Conservation (phyloP, 2,888 invertebrate species). For the Polydrusus cervinus region DNA sequence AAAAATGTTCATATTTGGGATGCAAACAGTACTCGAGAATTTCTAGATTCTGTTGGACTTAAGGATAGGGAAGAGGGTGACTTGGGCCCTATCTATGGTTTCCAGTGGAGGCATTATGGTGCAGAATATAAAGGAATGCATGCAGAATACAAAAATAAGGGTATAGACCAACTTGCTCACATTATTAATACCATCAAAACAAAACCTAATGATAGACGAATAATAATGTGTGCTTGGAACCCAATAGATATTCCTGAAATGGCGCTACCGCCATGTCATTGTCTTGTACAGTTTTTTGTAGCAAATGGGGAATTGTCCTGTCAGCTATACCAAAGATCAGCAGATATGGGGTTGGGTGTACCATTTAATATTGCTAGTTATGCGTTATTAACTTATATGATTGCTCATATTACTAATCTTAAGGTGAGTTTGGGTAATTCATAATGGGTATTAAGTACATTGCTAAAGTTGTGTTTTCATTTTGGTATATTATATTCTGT, state of each 20-base stretch:
- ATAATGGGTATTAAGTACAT: neutral
- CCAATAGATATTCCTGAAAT: slow-evolving; percentile 89
- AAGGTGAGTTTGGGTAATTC: slow-evolving; percentile 76
- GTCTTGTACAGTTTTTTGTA: slow-evolving; percentile 95
- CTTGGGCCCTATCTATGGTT: slow-evolving; percentile 97
- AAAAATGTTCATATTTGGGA: slow-evolving; percentile 97
- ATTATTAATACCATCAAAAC: slow-evolving; percentile 83
- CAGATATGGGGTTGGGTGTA: slow-evolving; percentile 98
- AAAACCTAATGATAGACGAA: slow-evolving; percentile 90
- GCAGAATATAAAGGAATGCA: slow-evolving; percentile 89
- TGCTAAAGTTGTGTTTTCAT: too few species aligned
- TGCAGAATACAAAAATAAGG: slow-evolving; percentile 84
- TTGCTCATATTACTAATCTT: slow-evolving; percentile 94
- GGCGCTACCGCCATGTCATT: slow-evolving; percentile 98
- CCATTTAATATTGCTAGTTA: slow-evolving; percentile 99
- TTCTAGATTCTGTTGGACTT: slow-evolving; percentile 91
- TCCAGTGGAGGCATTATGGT: slow-evolving; percentile 98
- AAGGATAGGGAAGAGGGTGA: slow-evolving; percentile 92
- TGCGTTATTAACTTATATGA: slow-evolving; percentile 93
- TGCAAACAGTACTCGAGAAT: slow-evolving; percentile 91
- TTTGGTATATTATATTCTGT: too few species aligned
- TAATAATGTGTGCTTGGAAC: slow-evolving; percentile 97
- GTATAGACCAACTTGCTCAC: slow-evolving; percentile 68
- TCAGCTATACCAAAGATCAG: slow-evolving; percentile 95
- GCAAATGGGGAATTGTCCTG: slow-evolving; percentile 88